These are phyloP conservation scores for Anneissia japonica DNA, from an alignment of 35 echinoderm and acorn worm genomes.

Conservation along the genomic window DNA sequence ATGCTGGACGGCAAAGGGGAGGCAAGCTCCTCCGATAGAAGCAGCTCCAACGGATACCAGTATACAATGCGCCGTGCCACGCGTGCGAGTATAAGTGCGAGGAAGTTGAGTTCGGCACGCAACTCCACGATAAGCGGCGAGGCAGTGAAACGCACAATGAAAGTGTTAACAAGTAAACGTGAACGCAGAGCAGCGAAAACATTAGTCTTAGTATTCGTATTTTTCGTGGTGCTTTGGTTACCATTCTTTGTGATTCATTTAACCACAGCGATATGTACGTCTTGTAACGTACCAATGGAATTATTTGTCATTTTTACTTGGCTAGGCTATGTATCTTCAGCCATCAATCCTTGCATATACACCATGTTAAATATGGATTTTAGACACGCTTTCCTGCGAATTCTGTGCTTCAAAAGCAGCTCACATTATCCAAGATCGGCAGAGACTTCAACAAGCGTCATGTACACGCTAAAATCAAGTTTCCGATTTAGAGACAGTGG, in stretches of 20 bases:
- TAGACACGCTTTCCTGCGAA: constrained; percentile 69
- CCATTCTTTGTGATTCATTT: constrained; percentile 96
- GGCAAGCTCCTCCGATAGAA: neutral
- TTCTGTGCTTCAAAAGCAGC: constrained; percentile 27
- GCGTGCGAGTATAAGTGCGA: neutral
- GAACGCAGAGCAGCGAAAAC: constrained; percentile 93
- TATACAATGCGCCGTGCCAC: neutral
- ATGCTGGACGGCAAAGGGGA: neutral
- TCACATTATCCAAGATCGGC: neutral
- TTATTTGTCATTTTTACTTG: constrained; percentile 87
- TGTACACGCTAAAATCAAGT: neutral
- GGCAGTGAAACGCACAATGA: neutral
- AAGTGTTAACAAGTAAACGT: constrained; percentile 29
- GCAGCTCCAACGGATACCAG: neutral
- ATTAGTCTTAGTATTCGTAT: constrained; percentile 88
- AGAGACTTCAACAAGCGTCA: neutral
- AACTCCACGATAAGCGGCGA: neutral
- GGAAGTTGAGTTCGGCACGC: neutral
- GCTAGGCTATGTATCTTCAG: constrained; percentile 94
- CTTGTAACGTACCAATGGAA: constrained; percentile 63
- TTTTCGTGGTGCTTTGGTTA: constrained; percentile 90
- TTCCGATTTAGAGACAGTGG: neutral
- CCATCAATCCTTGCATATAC: constrained; percentile 94
- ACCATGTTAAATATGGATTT: constrained; percentile 94
- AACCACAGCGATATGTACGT: constrained; percentile 67